Base-by-base conservation (phyloP, 2,888 invertebrate genomes). In the Caenorhabditis macrosperma region DNA sequence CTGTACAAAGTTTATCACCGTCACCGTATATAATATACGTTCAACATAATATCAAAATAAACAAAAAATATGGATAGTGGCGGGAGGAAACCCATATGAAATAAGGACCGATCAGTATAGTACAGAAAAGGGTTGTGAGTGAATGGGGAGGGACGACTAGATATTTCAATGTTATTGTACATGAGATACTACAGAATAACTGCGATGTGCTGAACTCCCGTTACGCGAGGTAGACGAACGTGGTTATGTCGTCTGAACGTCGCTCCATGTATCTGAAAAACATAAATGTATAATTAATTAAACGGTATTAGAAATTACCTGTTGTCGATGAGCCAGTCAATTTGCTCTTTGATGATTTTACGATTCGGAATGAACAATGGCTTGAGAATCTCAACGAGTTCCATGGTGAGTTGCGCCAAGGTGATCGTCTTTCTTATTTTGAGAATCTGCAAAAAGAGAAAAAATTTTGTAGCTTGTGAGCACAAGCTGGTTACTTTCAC, bases 361-460 rank as follows among this genome's bases (percentile, higher is more conserved):
- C 97, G 97, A 82, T 96, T 96, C 28, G 99, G 99, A 90, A 98
- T 93, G 93, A 99, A 99, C 97, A 99, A 97, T 91, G 97, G 97
- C 92, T 97, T 97, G 88, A 99, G 92, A 91, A 99, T 97, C 92
- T 99, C 98, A 20, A 99, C 95, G 76, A 99, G 93, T 93, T 99
- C 98, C 71, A 96, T 95, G 93, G 98, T 98, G 82, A 99, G 93
- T 86, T 96, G 95, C 61, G 95, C 96, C 91, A 97, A 97, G 57
- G 95, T 94, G 82, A 97, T 95, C 81, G 94, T 94, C 91, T 98
- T 98, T 80, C 99, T 93, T 95, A 96, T 98, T 92, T 99, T 99
- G 92, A 99, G 93, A 81, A 99, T 97, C 93, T 38, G 15, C n/a
- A n/a, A n/a, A n/a, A n/a, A n/a, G n/a, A n/a, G n/a, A n/a, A n/a